Conservation (phyloP, 2,888 invertebrate species). For the Pandemis cinnamomeana region DNA sequence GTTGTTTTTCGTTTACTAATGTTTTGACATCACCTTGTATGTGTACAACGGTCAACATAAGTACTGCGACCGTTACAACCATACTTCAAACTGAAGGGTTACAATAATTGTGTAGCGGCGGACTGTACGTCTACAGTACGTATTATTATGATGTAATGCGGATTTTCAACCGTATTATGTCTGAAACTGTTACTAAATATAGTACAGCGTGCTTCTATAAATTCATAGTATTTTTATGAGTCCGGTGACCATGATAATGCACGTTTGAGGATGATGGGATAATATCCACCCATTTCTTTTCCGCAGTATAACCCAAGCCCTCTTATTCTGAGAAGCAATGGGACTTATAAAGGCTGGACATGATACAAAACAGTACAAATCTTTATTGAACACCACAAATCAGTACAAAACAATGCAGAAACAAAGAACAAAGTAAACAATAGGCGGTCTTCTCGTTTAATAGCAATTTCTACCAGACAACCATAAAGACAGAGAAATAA, state of each 20-base stretch:
- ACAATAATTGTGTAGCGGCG: conserved; percentile 8
- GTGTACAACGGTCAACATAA: not conserved
- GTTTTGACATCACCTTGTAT: conserved; percentile 21
- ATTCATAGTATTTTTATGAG: conserved; percentile 47
- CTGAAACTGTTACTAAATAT: conserved; percentile 64
- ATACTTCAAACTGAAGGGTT: not conserved
- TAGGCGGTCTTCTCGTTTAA: no score
- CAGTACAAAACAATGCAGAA: no score
- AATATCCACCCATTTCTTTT: not conserved
- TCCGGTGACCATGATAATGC: conserved; percentile 48
- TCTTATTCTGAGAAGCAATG: no score
- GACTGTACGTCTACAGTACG: conserved; percentile 13
- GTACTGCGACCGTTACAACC: not conserved
- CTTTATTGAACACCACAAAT: no score
- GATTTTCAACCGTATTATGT: conserved; percentile 46
- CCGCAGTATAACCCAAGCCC: no score
- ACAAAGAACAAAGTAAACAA: no score
- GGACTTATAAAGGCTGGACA: no score
- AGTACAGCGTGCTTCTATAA: conserved; percentile 33
- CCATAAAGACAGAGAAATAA: no score
- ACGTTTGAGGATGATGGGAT: conserved; percentile 1
- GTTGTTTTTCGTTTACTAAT: conserved; percentile 14
- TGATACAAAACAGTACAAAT: no score
- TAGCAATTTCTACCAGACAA: no score
- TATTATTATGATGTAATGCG: conserved; percentile 49